These are phyloP conservation scores for Brachyhypopomus gauderio DNA, from an alignment of 2,113 vertebrate species.

Conservation along the genomic window DNA sequence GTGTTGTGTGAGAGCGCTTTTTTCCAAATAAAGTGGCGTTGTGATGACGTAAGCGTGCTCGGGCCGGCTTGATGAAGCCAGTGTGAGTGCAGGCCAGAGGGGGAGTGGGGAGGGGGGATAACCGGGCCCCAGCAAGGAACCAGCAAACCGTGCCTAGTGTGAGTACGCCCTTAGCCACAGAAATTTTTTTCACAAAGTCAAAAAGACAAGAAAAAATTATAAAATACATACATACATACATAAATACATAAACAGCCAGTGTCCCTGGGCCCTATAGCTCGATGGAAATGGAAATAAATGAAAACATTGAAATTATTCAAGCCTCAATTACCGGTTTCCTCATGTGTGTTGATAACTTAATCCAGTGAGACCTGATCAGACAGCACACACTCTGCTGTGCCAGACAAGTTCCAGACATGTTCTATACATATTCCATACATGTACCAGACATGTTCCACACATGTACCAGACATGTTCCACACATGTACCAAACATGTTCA, in stretches of 20 bases:
- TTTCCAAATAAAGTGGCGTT: too few species aligned
- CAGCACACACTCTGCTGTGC: background rate
- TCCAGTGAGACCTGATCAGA: background rate
- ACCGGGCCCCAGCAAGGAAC: too few species aligned
- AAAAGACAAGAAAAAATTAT: background rate
- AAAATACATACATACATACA: background rate
- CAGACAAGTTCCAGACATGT: too few species aligned
- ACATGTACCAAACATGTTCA: background rate
- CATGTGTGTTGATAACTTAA: background rate
- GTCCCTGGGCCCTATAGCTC: background rate
- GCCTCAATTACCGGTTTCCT: background rate
- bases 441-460: background rate
- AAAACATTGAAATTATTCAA: background rate
- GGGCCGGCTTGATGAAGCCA: too few species aligned
- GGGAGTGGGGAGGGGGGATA: too few species aligned
- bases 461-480: too few species aligned
- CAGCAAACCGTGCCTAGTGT: too few species aligned
- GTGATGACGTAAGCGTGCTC: too few species aligned
- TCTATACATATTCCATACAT: background rate
- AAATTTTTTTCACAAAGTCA: background rate
- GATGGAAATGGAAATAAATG: background rate
- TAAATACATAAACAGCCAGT: background rate
- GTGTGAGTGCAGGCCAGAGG: too few species aligned
- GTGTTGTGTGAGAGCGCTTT: too few species aligned
- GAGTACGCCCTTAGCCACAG: too few species aligned